Conservation (phyloP, 2,888 invertebrate species). For the Argyresthia goedartella region DNA sequence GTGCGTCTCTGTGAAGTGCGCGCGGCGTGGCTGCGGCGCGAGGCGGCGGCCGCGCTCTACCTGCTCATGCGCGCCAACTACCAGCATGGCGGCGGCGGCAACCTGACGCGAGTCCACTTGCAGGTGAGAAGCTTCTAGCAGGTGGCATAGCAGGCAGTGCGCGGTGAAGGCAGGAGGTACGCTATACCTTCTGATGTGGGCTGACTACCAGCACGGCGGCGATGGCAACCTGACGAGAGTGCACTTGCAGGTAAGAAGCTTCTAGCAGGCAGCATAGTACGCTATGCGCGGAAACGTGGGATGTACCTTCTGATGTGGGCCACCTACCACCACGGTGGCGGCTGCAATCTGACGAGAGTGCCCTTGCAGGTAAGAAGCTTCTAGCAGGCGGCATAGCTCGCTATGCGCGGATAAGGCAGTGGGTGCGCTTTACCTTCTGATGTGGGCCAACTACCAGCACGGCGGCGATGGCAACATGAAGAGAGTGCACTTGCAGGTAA, state of each 20-base stretch:
- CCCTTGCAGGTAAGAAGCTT: no score
- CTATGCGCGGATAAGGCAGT: no score
- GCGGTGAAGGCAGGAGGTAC: slow-evolving; percentile 84
- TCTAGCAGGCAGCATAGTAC: not conserved
- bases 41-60: slow-evolving; percentile 92
- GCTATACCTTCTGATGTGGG: slow-evolving; percentile 92
- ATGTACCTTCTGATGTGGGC: not conserved
- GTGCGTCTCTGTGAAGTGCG: slow-evolving; percentile 90
- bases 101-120: slow-evolving; percentile 89
- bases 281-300: no score
- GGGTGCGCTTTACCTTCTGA: no score
- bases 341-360: no score
- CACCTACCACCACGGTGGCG: no score
- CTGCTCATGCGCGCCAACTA: slow-evolving; percentile 95
- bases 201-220: slow-evolving; percentile 91
- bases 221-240: slow-evolving; percentile 89
- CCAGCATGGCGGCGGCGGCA: slow-evolving; percentile 87
- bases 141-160: no score
- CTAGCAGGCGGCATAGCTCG: no score
- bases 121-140: slow-evolving; percentile 71
- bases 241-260: slow-evolving; percentile 79
- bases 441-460: no score
- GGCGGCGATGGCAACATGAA: no score
- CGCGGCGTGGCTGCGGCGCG: slow-evolving; percentile 85
- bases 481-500: no score